Base-by-base conservation (phyloP, 2,113 vertebrate genomes). In the Xiphorhynchus elegans region DNA sequence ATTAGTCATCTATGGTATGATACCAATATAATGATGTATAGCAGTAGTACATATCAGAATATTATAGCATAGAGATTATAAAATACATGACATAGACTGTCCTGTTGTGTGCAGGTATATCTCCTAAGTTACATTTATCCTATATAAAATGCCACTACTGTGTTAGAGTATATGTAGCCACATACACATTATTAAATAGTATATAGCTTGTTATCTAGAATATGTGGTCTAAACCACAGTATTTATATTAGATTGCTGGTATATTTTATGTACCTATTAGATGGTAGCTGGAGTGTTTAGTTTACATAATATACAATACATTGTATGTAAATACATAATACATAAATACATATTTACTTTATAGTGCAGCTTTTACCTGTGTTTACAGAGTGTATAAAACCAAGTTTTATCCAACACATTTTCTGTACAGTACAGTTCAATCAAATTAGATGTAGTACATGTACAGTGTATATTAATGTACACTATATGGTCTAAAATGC, bases 281-380 rank as follows among this genome's bases (percentile, higher is more conserved):
- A 56, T 0, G 0, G 4, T 40, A 62, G 3, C 67, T 62, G 25
- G 25, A 62, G 6, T 9, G 10, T 19, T 50, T 40, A 37, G 16
- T 29, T 80, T 70, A 46, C 0, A 1, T 56, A 52, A 25, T 53
- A 33, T 14, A 50, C 3, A 14, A 4, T 17, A 12, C 7, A 56
- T 23, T 15, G 20, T 9, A 23, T 50, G 67, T 37, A 58, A 44
- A n/a, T 52, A 37, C 37, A 37, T 37, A 37, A 37, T 37, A 37
- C 37, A 37, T 37, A 37, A 37, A 37, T 37, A 37, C 37, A 37
- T 37, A 42, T 11, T 86, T 67, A 75, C 20, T 53, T 37, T 8
- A 17, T 15, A 11, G 47, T 49, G 31, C 44, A 50, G 40, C 28
- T 40, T 70, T 84, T 44, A 84, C 35, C 28, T 55, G 7, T 44